Evolutionary conservation across 2,888 invertebrate genomes (phyloP), one percentile per base, ranked within the genome.

Genomic region (Allophyes oxyacanthae): DNA sequence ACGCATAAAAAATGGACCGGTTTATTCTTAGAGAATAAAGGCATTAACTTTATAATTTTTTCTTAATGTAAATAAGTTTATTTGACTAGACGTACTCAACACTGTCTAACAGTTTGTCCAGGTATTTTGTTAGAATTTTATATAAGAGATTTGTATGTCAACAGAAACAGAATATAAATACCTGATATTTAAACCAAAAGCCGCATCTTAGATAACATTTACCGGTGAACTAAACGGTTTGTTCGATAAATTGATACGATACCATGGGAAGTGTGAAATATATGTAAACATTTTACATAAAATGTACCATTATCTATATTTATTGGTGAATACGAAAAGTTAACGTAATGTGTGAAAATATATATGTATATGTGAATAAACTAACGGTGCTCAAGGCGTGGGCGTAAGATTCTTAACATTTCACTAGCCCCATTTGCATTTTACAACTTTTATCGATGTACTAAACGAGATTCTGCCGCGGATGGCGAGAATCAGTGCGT

Each of bases 361-460:
- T 84, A 60, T 46, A 34, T 20, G 20, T 20, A 36, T 83, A 81
- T 81, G 84, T 84, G 82, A 85, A 86, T 84, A 86, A 85, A 83
- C 70, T 91, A 91, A 91, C 91, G 90, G 91, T 83, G 70, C 81
- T 71, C 72, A 76, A 72, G 77, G 82, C 76, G 91, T 91, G 87
- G 92, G 92, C 83, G 88, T 86, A 81, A 85, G 85, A 90, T 90
- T 92, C 88, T 88, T 88, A 88, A 86, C 90, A 90, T 90, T 90
- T 90, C 88, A 89, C 88, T 90, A 87, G 83, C 70, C 77, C 85
- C 82, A 92, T 93, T 92, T 91, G 88, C 92, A 93, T 93, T 91
- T 92, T 89, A 92, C 92, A 91, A 89, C 89, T 90, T 92, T 89
- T 91, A 91, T 90, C 89, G 88, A 81, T 87, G 90, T 89, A 83